Conservation (phyloP, 1,140 invertebrate species). For the Asbolus verrucosus region DNA sequence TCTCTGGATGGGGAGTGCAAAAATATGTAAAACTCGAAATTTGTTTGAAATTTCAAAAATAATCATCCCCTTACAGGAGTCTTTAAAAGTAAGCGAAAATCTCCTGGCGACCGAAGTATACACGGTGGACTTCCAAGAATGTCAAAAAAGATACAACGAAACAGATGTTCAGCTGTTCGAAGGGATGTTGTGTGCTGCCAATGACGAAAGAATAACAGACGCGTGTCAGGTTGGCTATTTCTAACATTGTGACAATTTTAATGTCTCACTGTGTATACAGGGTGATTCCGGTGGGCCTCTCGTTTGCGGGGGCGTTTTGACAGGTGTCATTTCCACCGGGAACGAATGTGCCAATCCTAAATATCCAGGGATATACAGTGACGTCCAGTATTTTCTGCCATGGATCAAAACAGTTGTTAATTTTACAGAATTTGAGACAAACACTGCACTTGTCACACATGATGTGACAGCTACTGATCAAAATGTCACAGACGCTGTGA, state of each 20-base stretch:
- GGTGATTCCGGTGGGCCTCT: conserved; percentile 59
- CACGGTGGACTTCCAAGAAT: background rate
- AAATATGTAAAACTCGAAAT: background rate
- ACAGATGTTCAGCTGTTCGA: background rate
- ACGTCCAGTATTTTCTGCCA: conserved; percentile 15
- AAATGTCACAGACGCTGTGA: too few relatives aligned
- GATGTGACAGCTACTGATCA: too few relatives aligned
- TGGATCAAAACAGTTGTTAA: conserved; percentile 15
- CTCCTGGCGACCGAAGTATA: background rate
- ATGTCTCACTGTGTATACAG: conserved; percentile 10
- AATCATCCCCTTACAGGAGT: background rate
- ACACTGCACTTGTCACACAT: too few relatives aligned
- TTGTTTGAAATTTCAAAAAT: background rate
- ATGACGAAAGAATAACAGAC: background rate
- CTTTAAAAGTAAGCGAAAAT: background rate
- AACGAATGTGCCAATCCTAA: conserved; percentile 70
- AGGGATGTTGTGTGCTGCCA: background rate
- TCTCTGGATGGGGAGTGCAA: background rate
- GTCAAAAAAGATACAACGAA: background rate
- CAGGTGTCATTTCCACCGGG: conserved; percentile 65
- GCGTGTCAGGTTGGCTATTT: background rate
- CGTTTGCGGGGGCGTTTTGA: conserved; percentile 42
- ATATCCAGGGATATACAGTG: conserved; percentile 72
- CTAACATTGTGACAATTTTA: background rate
- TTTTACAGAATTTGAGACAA: too few relatives aligned